These are phyloP conservation scores for Lordiphosa fenestrarum DNA, from an alignment of 2,888 invertebrate genomes.

Conservation along the genomic window DNA sequence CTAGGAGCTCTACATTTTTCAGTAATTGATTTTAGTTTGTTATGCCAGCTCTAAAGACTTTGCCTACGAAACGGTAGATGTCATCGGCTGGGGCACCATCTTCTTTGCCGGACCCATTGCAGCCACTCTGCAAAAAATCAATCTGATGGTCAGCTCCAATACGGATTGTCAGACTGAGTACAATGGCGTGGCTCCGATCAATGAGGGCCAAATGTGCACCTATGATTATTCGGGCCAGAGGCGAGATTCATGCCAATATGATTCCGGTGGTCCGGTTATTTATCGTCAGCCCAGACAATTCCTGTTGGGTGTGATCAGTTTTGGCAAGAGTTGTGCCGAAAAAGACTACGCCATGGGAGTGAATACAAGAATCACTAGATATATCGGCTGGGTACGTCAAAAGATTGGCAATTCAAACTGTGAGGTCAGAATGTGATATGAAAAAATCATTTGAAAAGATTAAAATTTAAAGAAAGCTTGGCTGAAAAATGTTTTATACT, in stretches of 20 bases:
- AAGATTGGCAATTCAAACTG: conserved; percentile 54
- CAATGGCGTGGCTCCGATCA: conserved; percentile 28
- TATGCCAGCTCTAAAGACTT: conserved; percentile 49
- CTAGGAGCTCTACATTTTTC: too few relatives aligned
- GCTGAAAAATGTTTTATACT: too few relatives aligned
- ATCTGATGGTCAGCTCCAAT: conserved; percentile 73
- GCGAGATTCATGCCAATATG: conserved; percentile 81
- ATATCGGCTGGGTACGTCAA: conserved; percentile 82
- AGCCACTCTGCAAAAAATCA: conserved; percentile 80
- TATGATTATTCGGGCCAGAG: conserved; percentile 54
- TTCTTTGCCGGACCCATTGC: conserved; percentile 81
- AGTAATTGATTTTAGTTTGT: too few relatives aligned
- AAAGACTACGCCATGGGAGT: conserved; percentile 79
- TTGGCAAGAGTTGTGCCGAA: conserved; percentile 81
- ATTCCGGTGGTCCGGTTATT: conserved; percentile 82
- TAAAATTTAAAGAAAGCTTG: too few relatives aligned
- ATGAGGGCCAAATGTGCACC: conserved; percentile 62
- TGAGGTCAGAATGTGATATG: conserved; percentile 27
- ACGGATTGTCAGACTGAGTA: conserved; percentile 49
- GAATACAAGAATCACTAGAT: conserved; percentile 82
- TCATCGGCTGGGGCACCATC: conserved; percentile 82
- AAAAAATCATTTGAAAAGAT: background rate
- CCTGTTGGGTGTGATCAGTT: conserved; percentile 82
- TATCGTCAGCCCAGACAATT: conserved; percentile 78
- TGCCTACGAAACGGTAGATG: conserved; percentile 48